Evolutionary conservation across 2,888 invertebrate genomes (phyloP).

Genomic region (Alloplasta piceator): DNA sequence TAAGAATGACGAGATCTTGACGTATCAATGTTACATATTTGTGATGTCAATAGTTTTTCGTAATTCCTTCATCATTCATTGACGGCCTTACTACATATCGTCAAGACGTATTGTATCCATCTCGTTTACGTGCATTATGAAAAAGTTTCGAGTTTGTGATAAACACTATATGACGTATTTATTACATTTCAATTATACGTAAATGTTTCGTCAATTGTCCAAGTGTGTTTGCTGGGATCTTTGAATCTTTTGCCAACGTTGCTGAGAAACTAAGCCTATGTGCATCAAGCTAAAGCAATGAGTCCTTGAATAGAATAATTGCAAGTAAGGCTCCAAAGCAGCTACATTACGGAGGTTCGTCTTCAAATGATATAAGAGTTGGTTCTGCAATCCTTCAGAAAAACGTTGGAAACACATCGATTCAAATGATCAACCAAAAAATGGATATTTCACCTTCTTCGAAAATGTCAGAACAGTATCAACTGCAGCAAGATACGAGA

Average conservation of each 20-base stretch:
- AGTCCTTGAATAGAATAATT: constrained; percentile 60
- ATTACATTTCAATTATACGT: too few species aligned
- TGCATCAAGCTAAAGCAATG: constrained; percentile 63
- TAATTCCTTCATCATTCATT: too few species aligned
- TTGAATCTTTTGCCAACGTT: constrained; percentile 56
- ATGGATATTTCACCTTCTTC: constrained; percentile 45
- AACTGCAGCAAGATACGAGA: constrained; percentile 36
- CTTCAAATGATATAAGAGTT: constrained; percentile 60
- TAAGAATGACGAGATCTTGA: too few species aligned
- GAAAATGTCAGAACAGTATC: constrained; percentile 34
- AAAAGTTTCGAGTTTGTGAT: too few species aligned
- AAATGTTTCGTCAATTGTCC: too few species aligned
- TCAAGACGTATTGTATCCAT: too few species aligned
- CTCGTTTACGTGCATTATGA: too few species aligned
- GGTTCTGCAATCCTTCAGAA: constrained; percentile 56
- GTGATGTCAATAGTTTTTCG: too few species aligned
- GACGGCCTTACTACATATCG: too few species aligned
- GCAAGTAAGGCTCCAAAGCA: constrained; percentile 61
- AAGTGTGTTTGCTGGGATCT: too few species aligned
- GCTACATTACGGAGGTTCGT: constrained; percentile 63
- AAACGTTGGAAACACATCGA: constrained; percentile 55
- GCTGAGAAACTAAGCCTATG: constrained; percentile 63
- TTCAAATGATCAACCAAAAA: constrained; percentile 30
- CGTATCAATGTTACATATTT: too few species aligned
- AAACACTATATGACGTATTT: too few species aligned